Evolutionary conservation across 2,888 invertebrate species (phyloP), one percentile per base, ranked within the genome.

Genomic region (Aphrophora alni): DNA sequence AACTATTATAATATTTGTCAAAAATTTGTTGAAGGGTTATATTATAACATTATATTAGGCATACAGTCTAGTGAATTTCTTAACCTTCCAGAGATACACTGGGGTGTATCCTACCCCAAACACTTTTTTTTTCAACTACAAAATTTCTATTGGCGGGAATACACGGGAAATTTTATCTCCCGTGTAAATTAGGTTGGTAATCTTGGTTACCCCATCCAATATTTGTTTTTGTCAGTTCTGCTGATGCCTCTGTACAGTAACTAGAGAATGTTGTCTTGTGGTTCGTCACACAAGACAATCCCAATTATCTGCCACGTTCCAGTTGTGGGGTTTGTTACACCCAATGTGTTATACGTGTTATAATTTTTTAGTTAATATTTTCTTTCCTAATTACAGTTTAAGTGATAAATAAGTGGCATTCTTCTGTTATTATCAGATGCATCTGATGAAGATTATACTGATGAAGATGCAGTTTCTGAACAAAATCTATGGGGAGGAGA

Each of bases 101-200:
- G 74, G 74, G 38, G 33, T 74, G 74, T 74, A 38, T 28, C 33
- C 27, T 25, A 74, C 74, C 74, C 74, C 74, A 74, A 74, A 21
- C 14, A 38, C 33, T 33, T 38, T 21, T 74, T 27, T 28, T 74
- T 27, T 33, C 27, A 74, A 17, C n/a, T 12, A 27, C 28, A 27
- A 21, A 1, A 21, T 17, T 74, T 74, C n/a, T 74, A 28, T 28
- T 74, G 38, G 38, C 5, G 5, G 33, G 33, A n/a, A n/a, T n/a
- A n/a, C n/a, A n/a, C n/a, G 74, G 74, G 74, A 28, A 74, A 33
- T 27, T 74, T 74, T 27, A 28, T 27, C 33, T 33, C 4, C 73
- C 26, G 21, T 73, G 73, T 73, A 73, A 73, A 73, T 73, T 73
- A 73, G 73, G 73, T 73, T 73, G 73, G 73, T 72, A 72, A 26